Evolutionary conservation across 1,140 invertebrate species (phyloP).

Genomic region (Macrotrachela quadricornifera): DNA sequence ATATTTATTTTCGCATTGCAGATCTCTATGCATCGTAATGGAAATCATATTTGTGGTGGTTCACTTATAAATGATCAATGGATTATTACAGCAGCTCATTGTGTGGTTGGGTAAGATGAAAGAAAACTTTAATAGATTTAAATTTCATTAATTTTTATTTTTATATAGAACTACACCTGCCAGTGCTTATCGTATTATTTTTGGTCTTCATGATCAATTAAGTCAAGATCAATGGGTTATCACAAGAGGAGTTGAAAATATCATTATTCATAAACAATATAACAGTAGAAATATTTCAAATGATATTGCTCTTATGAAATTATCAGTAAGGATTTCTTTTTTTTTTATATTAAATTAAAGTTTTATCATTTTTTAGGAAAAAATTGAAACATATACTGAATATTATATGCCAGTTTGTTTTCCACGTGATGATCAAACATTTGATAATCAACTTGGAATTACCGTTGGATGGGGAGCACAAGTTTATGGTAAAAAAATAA

Average conservation of each 20-base stretch:
- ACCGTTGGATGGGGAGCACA: too few species aligned
- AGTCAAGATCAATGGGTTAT: neutral
- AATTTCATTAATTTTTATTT: neutral
- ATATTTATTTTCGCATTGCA: too few species aligned
- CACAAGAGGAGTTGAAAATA: neutral
- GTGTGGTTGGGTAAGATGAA: neutral
- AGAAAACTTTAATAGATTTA: neutral
- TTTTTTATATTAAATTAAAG: neutral
- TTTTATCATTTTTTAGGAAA: too few species aligned
- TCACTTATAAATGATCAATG: neutral
- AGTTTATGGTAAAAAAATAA: too few species aligned
- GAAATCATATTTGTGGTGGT: neutral
- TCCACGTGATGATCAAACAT: too few species aligned
- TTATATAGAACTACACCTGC: neutral
- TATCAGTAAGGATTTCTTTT: neutral
- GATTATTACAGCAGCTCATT: neutral
- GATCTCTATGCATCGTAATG: too few species aligned
- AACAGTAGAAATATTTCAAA: neutral
- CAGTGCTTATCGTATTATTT: neutral
- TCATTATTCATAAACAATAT: slow-evolving; percentile 1
- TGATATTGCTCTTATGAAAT: slow-evolving; percentile 8
- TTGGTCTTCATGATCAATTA: neutral
- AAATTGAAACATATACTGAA: too few species aligned
- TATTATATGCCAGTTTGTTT: too few species aligned
- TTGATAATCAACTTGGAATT: too few species aligned